Base-by-base conservation (phyloP, 64 coral and sea anemone species). In the Platygyra sinensis region DNA sequence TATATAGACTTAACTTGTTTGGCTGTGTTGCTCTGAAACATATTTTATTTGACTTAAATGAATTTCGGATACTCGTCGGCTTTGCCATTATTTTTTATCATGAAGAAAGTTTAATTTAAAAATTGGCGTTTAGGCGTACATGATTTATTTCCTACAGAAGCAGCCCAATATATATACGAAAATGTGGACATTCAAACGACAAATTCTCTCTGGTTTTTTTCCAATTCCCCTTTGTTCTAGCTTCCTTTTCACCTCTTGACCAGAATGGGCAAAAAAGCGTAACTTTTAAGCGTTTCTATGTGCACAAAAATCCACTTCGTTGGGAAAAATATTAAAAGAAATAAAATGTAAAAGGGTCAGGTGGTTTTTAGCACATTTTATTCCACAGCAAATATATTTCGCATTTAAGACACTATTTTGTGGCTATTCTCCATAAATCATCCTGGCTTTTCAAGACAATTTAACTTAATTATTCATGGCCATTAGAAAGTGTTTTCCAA, bases 401-500 rank as follows among this genome's bases (percentile, higher is more conserved):
- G 30, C 24, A 51, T 83, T 81, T 27, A 24, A 85, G 63, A 42
- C 63, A 50, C 62, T 64, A 24, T 85, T 69, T 71, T 85, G 81
- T 64, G 81, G 81, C 62, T 51, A 38, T 52, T 2, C 62, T 13
- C 20, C 10, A 52, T 69, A 85, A 85, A 85, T 71, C 63, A 85
- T 67, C 38, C 38, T 42, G 62, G 63, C 31, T 46, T 54, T 80
- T 50, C 15, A 63, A 85, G 81, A 72, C 81, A 85, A 71, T 85
- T 69, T 38, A 85, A 39, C 62, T 85, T 36, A 85, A 85, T 85
- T 85, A 85, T 85, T 85, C 27, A 85, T 85, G 38, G 62, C 33
- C 38, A 85, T 85, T 72, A 85, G 81, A 85, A 69, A 72, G 32
- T 71, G 81, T 85, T 36, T n/a, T 85, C 72, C 46, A 65, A 32